Conservation (phyloP, 2,888 invertebrate genomes). For the Lithophane semibrunnea region DNA sequence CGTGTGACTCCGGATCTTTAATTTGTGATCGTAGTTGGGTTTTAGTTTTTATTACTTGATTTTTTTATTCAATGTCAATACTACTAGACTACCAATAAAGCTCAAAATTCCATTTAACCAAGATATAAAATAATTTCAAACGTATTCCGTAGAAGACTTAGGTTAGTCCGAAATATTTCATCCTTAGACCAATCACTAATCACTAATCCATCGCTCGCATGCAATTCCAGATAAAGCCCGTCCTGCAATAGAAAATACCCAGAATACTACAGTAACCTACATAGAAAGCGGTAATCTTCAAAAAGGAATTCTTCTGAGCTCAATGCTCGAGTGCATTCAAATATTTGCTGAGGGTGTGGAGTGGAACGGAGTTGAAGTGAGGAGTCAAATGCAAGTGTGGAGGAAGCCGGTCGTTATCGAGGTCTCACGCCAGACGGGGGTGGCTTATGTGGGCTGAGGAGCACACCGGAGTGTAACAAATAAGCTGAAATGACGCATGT, state of each 20-base stretch:
- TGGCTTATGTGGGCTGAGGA: slow-evolving; percentile 42
- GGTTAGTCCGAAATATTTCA: slow-evolving; percentile 8
- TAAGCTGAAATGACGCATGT: neutral
- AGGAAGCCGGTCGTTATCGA: slow-evolving; percentile 65
- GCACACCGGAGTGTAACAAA: slow-evolving; percentile 38
- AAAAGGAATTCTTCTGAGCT: slow-evolving; percentile 56
- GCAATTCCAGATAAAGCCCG: slow-evolving; percentile 15
- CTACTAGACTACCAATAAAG: neutral
- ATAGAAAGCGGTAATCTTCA: slow-evolving; percentile 43
- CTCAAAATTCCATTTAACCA: neutral
- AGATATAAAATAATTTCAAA: neutral
- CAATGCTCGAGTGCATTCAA: slow-evolving; percentile 63
- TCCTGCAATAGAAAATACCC: slow-evolving; percentile 31
- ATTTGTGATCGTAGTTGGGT: no score
- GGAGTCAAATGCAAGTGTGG: slow-evolving; percentile 65
- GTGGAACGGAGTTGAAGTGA: slow-evolving; percentile 59
- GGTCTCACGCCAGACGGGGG: slow-evolving; percentile 58
- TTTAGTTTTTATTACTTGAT: no score
- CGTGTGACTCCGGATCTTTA: no score
- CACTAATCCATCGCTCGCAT: slow-evolving; percentile 39
- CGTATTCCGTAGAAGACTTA: neutral
- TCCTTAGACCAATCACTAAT: slow-evolving; percentile 56
- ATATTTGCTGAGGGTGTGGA: slow-evolving; percentile 63
- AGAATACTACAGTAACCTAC: slow-evolving; percentile 54
- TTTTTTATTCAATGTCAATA: neutral